These are phyloP conservation scores for Muraenolepis orangiensis DNA, from an alignment of 2,797 vertebrate genomes.

Conservation along the genomic window DNA sequence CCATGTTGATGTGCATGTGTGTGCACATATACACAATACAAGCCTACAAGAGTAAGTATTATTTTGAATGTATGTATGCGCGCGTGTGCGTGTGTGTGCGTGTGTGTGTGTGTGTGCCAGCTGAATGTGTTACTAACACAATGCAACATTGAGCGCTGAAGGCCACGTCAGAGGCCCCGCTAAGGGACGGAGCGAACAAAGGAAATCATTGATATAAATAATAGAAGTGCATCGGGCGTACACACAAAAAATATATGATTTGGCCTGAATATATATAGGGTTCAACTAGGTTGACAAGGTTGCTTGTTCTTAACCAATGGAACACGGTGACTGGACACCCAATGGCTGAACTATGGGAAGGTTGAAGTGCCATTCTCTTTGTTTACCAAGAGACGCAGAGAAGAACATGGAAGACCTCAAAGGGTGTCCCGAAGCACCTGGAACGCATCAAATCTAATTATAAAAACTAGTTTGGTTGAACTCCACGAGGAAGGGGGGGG, in stretches of 20 bases:
- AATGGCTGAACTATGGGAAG: background rate
- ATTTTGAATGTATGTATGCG: background rate
- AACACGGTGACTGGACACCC: background rate
- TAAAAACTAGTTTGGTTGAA: constrained; percentile 17
- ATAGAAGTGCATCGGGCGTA: background rate
- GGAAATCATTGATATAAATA: background rate
- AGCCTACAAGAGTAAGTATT: background rate
- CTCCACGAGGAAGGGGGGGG: background rate
- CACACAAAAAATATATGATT: too few species aligned
- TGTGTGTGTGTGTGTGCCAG: background rate
- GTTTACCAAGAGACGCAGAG: background rate
- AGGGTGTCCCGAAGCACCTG: background rate
- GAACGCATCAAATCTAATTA: background rate
- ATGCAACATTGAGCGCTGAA: background rate
- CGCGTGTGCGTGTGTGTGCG: constrained; percentile 8
- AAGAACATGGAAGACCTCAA: background rate
- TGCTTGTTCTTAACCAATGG: background rate
- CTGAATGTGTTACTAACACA: background rate
- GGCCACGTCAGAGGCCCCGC: background rate
- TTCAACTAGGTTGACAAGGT: too few species aligned
- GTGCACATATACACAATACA: background rate
- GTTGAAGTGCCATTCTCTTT: background rate
- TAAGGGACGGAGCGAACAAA: background rate
- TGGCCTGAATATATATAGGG: background rate
- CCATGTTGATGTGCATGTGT: too few species aligned